A percentile compares a stretch with the other conserved stretches of the same genome.
Evolutionary conservation across 2,113 vertebrate genomes (phyloP).

Genomic region (Rana temporaria): DNA sequence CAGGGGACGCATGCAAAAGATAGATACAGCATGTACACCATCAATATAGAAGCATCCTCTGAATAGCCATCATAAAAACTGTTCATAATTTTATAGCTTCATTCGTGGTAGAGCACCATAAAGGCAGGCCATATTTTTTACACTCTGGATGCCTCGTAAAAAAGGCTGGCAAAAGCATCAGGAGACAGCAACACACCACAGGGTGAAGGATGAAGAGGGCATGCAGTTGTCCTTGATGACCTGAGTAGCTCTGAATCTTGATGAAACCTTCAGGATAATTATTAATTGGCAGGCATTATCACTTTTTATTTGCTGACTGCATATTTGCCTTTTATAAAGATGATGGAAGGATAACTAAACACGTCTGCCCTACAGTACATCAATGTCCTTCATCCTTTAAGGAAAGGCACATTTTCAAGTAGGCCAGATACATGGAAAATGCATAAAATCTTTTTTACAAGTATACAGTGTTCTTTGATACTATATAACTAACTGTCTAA

Average conservation of each 20-base stretch:
- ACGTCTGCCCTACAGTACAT: slow-evolving; percentile 58
- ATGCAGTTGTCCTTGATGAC: slow-evolving; percentile 70
- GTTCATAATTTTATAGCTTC: slow-evolving; percentile 99
- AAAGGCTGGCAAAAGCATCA: slow-evolving; percentile 67
- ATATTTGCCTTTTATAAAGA: slow-evolving; percentile 71
- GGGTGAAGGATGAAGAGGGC: slow-evolving; percentile 74
- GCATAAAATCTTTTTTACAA: no score
- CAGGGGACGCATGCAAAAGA: slow-evolving; percentile 74
- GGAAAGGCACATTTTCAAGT: slow-evolving; percentile 26
- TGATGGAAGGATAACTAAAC: slow-evolving; percentile 63
- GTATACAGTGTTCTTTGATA: no score
- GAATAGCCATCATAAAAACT: slow-evolving; percentile 99
- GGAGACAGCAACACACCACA: slow-evolving; percentile 70
- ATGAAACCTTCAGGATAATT: slow-evolving; percentile 70
- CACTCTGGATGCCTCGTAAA: slow-evolving; percentile 85
- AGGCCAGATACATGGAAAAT: no score
- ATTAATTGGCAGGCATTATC: slow-evolving; percentile 74
- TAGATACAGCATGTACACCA: slow-evolving; percentile 96
- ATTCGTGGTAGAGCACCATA: slow-evolving; percentile 97
- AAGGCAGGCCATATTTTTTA: slow-evolving; percentile 98
- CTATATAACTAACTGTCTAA: no score
- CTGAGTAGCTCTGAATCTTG: slow-evolving; percentile 65
- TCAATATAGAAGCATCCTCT: slow-evolving; percentile 99
- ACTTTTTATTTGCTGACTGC: slow-evolving; percentile 70
- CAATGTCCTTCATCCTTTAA: slow-evolving; percentile 66